phyloP scores from a whole-genome alignment of 2,113 vertebrate species.

The Marcusenius ussheri region DNA sequence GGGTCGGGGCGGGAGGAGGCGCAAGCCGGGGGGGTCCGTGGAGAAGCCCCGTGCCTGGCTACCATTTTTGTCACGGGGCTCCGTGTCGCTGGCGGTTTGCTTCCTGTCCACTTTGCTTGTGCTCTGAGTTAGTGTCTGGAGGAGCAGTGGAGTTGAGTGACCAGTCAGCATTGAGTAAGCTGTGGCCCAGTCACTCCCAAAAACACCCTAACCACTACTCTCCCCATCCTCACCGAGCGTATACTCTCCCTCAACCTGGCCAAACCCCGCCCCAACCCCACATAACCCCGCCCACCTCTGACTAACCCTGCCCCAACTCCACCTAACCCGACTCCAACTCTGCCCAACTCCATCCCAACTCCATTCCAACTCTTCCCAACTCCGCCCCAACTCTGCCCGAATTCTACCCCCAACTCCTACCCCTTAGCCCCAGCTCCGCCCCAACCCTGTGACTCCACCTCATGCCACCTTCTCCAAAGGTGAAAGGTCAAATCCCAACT shows the following conservation, averaged over 20 bases:
- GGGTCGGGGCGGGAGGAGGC: constrained; percentile 74
- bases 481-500: background rate
- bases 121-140: constrained; percentile 71
- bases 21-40: constrained; percentile 70
- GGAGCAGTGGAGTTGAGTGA: background rate
- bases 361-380: too few relatives aligned
- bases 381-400: background rate
- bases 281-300: background rate
- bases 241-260: background rate
- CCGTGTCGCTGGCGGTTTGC: constrained; percentile 52
- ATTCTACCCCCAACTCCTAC: background rate
- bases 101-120: constrained; percentile 71
- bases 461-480: background rate
- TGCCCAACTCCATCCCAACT: too few relatives aligned
- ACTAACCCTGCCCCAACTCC: too few relatives aligned
- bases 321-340: too few relatives aligned
- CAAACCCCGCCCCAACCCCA: background rate
- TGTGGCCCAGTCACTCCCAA: background rate
- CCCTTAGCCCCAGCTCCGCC: background rate
- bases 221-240: background rate
- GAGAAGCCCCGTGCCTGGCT: constrained; percentile 72
- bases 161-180: background rate
- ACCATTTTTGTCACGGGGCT: constrained; percentile 69
- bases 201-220: background rate
- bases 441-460: background rate